These are phyloP conservation scores for Perognathus longimembris DNA, from an alignment of 2,113 vertebrate species.

Conservation along the genomic window DNA sequence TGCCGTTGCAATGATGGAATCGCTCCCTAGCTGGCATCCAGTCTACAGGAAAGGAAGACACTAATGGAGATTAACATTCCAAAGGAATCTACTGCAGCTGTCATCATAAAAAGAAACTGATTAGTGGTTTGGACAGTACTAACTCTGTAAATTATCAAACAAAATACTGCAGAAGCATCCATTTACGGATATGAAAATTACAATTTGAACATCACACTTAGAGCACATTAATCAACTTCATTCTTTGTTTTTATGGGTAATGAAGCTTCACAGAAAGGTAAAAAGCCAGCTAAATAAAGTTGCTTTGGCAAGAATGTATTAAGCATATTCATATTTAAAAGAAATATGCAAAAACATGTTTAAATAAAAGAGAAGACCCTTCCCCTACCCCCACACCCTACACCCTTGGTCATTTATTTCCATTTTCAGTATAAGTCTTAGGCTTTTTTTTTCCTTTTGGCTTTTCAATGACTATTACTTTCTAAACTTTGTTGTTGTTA, in stretches of 20 bases:
- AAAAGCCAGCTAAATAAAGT: conserved; percentile 90
- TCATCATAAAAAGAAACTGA: conserved; percentile 90
- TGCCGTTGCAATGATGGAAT: conserved; percentile 66
- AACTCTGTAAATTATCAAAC: conserved; percentile 91
- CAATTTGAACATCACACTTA: conserved; percentile 89
- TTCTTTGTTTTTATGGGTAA: conserved; percentile 90
- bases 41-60: conserved; percentile 72
- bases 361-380: conserved; percentile 61
- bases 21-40: conserved; percentile 60
- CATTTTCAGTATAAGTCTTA: conserved; percentile 43
- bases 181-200: conserved; percentile 90
- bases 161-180: conserved; percentile 88
- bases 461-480: not conserved
- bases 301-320: conserved; percentile 85
- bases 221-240: conserved; percentile 91
- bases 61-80: conserved; percentile 89
- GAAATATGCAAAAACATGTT: conserved; percentile 63
- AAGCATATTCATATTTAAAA: conserved; percentile 72
- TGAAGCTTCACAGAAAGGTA: conserved; percentile 90
- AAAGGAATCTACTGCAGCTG: conserved; percentile 87
- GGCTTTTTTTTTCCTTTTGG: not conserved
- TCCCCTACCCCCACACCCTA: no score
- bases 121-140: conserved; percentile 89
- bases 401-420: conserved; percentile 19
- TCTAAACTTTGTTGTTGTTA: conserved; percentile 17